Evolutionary conservation across 2,797 vertebrate genomes (phyloP), one percentile per base, ranked within the genome.

Genomic region (Rhinogobio ventralis): DNA sequence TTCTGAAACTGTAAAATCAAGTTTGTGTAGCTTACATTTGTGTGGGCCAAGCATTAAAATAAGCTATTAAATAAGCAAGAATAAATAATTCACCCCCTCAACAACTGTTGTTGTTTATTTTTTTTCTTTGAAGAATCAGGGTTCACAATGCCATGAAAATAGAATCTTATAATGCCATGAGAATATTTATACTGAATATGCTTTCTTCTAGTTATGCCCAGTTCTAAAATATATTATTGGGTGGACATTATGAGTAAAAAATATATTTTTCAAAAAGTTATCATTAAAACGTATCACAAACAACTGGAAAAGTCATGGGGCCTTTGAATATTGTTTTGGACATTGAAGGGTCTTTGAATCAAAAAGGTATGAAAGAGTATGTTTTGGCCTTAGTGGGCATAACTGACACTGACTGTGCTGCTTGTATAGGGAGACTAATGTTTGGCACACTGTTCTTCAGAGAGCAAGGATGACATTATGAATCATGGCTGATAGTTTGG

Each of bases 401-500:
- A 51, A 39, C 57, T 75, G 45, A 75, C 60, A 67, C 17, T 45
- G 36, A 67, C 60, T 76, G 46, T 30, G 72, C 72, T 67, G 17
- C 49, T 74, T 76, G 23, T 25, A 42, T 42, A 49, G 60, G 60
- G 30, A 83, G 60, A 67, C n/a, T 39, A 67, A 30, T 67, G 62
- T 49, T 45, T 42, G 30, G 66, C 46, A 0, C 33, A 39, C 42
- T 74, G 45, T 77, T 77, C 25, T n/a, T 55, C 39, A n/a, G 33
- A 68, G 62, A 8, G 36, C 74, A n/a, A 19, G 25, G 25, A 14
- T 55, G 49, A 69, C 73, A 84, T 23, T 77, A 68, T 77, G 17
- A 77, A 57, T 68, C 30, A 25, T 36, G 14, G 72, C 73, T 83
- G 28, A 64, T 23, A 68, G 72, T 76, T 73, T 57, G 51, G 42